Base-by-base conservation (phyloP, 2,113 vertebrate genomes). In the Corythornis vintsioides region DNA sequence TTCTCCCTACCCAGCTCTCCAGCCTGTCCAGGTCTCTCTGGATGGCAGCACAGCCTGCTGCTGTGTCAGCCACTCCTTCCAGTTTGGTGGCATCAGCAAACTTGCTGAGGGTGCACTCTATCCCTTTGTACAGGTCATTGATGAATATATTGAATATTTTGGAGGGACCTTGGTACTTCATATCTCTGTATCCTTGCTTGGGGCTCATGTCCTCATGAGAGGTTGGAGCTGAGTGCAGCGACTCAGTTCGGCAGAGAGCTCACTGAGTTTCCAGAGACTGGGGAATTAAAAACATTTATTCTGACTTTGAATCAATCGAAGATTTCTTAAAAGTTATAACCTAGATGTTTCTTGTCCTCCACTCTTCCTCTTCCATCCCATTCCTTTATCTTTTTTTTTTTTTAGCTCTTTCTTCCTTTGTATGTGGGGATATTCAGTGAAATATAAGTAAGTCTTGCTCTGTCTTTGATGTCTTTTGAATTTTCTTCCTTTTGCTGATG, bases 401-500 rank as follows among this genome's bases (percentile, higher is more conserved):
- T 81, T 69, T 67, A 29, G 20, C 22, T 66, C 72, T 60, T 72
- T 93, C 26, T 84, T 89, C 48, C 26, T 86, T 42, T 42, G 15
- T 3, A 50, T 18, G 38, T 1, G 3, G 31, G 11, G 10, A 8
- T 47, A 38, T 72, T 80, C 72, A 33, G 77, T 78, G 89, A 94
- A 90, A 92, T 75, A 83, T 61, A 91, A 94, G 83, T 95, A 81
- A 81, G 76, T 35, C 57, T 90, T 83, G 29, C 42, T 69, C 47
- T 74, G 18, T 69, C 75, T 95, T 89, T 92, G 60, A 78, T 82
- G 69, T 83, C 73, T 75, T 88, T 86, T 86, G 61, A 90, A 52
- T 88, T 79, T 64, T 86, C 45, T 86, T 95, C 59, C 76, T 75
- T 90, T 75, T 72, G 60, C 48, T 64, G 90, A 45, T 81, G 48